A percentile compares a stretch with the other conserved stretches of the same genome.
phyloP scores from a whole-genome alignment of 2,888 invertebrate species.

The Philaethria dido region DNA sequence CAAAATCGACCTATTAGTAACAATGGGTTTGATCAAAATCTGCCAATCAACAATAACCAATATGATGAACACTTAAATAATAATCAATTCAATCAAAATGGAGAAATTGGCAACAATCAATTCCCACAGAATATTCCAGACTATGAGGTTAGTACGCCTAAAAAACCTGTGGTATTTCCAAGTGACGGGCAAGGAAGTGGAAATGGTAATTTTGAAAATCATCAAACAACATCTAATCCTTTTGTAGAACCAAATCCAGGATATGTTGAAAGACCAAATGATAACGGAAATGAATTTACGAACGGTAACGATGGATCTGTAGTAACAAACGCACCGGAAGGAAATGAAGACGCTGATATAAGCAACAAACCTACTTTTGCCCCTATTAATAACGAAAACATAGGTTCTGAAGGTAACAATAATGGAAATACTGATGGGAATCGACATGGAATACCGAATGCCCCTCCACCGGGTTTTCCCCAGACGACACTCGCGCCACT shows the following conservation, averaged over 20 bases:
- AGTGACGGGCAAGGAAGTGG: slow-evolving; percentile 41
- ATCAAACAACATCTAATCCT: slow-evolving; percentile 19
- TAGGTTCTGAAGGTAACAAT: slow-evolving; percentile 9
- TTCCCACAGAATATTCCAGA: slow-evolving; percentile 23
- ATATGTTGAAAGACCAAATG: slow-evolving; percentile 9
- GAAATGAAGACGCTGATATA: not conserved
- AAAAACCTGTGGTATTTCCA: slow-evolving; percentile 45
- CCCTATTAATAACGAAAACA: slow-evolving; percentile 20
- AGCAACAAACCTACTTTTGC: slow-evolving; percentile 17
- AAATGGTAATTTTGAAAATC: slow-evolving; percentile 34
- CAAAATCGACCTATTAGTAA: slow-evolving; percentile 11
- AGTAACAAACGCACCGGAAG: slow-evolving; percentile 1
- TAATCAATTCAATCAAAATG: slow-evolving; percentile 26
- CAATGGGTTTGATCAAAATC: slow-evolving; percentile 21
- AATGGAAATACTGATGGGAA: slow-evolving; percentile 6
- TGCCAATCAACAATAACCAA: slow-evolving; percentile 31
- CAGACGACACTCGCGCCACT: slow-evolving; percentile 43
- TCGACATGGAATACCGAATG: slow-evolving; percentile 15
- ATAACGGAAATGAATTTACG: slow-evolving; percentile 26
- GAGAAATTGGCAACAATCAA: slow-evolving; percentile 20
- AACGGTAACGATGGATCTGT: slow-evolving; percentile 15
- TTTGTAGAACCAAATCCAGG: slow-evolving; percentile 15
- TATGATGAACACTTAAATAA: slow-evolving; percentile 31
- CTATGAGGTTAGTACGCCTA: slow-evolving; percentile 36
- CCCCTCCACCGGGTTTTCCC: slow-evolving; percentile 8